Base-by-base conservation (phyloP, 2,797 vertebrate species). In the Scleropages formosus region DNA sequence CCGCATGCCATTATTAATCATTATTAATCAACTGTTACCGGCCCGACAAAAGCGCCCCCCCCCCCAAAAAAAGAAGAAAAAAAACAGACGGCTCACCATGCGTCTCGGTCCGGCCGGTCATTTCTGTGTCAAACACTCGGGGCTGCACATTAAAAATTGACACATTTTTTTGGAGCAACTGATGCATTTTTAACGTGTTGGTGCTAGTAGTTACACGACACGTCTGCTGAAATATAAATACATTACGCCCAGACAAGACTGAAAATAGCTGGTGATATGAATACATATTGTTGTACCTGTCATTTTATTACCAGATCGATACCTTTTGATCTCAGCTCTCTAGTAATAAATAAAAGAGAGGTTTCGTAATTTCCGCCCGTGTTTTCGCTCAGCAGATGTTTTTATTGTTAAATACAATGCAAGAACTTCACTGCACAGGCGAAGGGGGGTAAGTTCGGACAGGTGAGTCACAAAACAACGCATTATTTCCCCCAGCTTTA, bases 331-430 rank as follows among this genome's bases (percentile, higher is more conserved):
- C 89, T 88, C 84, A 80, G 84, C 82, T 80, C 86, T 87, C 87
- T 87, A 85, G 89, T 89, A 88, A 89, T n/a, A n/a, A n/a, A n/a
- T 8, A 53, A 10, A 56, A 56, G 53, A 12, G 18, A 56, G 12
- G 86, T 91, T 91, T 92, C 91, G 89, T 92, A 91, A 93, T 94
- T 93, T 94, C 92, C 92, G 91, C 90, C 90, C 89, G 88, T 80
- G 89, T 86, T 80, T 80, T 79, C 84, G 82, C 64, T 31, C 31
- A 39, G 31, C 31, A 39, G 81, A 82, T 71, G 24, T 11, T 24
- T 49, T 80, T 77, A 73, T 76, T 83, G 89, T 91, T 84, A 78
- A 74, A 58, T n/a, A 22, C 6, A 76, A 63, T 46, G 20, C 65
- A 74, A 80, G 65, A 82, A 81, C 81, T 81, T 80, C 63, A 72